Percentiles rank a stretch among this genome's conserved stretches.
phyloP scores from a whole-genome alignment of 2,113 vertebrate species.

The Colaptes auratus region DNA sequence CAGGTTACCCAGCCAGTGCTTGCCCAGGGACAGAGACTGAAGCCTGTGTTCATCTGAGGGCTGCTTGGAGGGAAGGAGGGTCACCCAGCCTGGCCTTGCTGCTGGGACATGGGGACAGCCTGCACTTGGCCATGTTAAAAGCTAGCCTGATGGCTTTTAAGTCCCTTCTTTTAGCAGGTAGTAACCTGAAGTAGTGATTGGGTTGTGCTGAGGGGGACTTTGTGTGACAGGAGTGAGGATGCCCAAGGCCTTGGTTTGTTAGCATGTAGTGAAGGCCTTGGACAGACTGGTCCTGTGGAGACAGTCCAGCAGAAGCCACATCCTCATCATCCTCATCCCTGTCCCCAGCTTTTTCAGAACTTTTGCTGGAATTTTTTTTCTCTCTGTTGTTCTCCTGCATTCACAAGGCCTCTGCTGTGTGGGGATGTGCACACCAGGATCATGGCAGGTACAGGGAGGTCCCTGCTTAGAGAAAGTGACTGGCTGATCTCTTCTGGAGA shows the following conservation, averaged over 20 bases:
- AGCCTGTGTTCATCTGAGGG: rapidly evolving
- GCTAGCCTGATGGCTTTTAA: not conserved
- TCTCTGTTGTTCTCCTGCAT: not conserved
- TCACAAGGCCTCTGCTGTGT: not conserved
- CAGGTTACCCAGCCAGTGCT: not conserved
- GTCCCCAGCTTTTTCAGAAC: not conserved
- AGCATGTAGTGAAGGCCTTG: not conserved
- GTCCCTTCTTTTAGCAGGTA: not conserved
- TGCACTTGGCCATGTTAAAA: not conserved
- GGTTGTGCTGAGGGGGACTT: not conserved
- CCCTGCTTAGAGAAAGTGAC: not conserved
- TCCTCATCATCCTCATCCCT: not conserved
- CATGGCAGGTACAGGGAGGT: not conserved
- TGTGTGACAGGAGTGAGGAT: not conserved
- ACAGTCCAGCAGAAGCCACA: rapidly evolving
- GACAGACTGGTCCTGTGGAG: not conserved
- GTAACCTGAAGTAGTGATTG: not conserved
- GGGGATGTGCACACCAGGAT: rapidly evolving
- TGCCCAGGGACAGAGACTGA: not conserved
- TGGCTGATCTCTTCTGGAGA: not conserved
- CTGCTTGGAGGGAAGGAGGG: not conserved
- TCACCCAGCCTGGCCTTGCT: no score
- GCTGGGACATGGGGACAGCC: not conserved
- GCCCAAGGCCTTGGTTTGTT: not conserved
- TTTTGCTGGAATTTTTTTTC: not conserved